Evolutionary conservation across 1,140 invertebrate species (phyloP).

Genomic region (Saccostrea echinata): DNA sequence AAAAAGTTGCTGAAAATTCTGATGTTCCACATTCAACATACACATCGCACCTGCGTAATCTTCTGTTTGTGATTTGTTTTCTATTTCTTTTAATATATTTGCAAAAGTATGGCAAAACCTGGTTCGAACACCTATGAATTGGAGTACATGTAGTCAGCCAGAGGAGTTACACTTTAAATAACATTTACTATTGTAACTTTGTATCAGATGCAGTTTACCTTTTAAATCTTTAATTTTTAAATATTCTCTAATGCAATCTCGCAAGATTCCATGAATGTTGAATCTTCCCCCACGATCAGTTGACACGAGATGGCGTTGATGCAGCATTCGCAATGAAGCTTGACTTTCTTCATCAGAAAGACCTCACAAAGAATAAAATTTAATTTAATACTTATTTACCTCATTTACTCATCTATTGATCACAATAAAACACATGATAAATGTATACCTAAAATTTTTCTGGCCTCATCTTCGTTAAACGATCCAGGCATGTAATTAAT

Average conservation of each 20-base stretch:
- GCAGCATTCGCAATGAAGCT: no score
- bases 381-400: neutral
- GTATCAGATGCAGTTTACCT: neutral
- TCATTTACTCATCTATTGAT: neutral
- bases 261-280: constrained; percentile 54
- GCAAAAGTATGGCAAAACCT: constrained; percentile 51
- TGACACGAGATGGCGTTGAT: no score
- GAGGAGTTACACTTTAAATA: no score
- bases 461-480: constrained; percentile 41
- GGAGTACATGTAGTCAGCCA: no score
- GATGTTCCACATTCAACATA: constrained; percentile 48
- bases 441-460: neutral
- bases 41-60: constrained; percentile 18
- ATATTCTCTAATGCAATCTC: constrained; percentile 48
- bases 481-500: constrained; percentile 54
- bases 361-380: no score
- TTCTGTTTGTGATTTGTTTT: neutral
- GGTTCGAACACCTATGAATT: constrained; percentile 43
- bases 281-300: neutral
- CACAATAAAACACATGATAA: neutral
- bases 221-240: constrained; percentile 44
- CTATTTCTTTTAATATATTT: constrained; percentile 26
- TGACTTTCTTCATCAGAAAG: no score
- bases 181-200: neutral
- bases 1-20: constrained; percentile 48